Conservation (phyloP, 2,113 vertebrate genomes). For the Caracal caracal region DNA sequence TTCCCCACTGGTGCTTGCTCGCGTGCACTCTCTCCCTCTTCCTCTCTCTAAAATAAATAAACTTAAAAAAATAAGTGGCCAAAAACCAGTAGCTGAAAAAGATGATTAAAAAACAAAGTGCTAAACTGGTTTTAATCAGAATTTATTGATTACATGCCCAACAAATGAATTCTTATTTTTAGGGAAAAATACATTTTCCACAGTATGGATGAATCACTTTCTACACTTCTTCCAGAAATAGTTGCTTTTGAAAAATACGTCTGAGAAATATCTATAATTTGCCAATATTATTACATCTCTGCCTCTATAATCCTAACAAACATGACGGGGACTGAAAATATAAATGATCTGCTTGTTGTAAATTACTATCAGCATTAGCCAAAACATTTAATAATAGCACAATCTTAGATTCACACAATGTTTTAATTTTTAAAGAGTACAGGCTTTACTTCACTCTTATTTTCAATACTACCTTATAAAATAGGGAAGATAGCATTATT, state of each 20-base stretch:
- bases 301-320: conserved; percentile 7
- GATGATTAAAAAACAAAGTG: background rate
- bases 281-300: background rate
- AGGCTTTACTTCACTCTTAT: background rate
- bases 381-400: background rate
- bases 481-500: background rate
- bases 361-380: background rate
- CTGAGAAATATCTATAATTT: conserved; percentile 27
- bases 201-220: background rate
- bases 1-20: no score
- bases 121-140: background rate
- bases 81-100: background rate
- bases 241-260: background rate
- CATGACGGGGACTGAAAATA: background rate
- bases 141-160: background rate
- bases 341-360: background rate
- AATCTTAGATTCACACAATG: background rate
- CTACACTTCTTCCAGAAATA: background rate
- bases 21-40: no score
- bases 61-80: background rate
- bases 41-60: no score
- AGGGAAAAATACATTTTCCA: background rate
- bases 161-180: background rate
- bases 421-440: background rate
- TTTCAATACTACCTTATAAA: background rate